Conservation (phyloP, 2,888 invertebrate genomes). For the Dasysyrphus albostriatus region DNA sequence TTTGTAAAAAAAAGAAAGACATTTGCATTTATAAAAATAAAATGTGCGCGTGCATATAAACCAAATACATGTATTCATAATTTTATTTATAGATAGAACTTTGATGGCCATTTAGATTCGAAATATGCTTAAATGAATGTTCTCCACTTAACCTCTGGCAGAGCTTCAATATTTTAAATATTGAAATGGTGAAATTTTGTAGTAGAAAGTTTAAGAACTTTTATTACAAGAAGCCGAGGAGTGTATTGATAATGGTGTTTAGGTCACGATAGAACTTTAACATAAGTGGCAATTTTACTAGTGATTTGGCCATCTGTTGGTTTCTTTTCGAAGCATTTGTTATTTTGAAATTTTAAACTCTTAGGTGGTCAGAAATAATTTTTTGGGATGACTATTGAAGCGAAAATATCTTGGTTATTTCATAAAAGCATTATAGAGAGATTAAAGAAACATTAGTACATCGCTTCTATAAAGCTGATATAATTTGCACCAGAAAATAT, state of each 20-base stretch:
- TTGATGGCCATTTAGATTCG: slow-evolving; percentile 30
- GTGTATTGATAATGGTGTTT: not conserved
- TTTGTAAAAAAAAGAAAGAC: slow-evolving; percentile 5
- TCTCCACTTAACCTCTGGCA: slow-evolving; percentile 21
- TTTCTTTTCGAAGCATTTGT: too few relatives aligned
- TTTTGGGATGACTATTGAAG: too few relatives aligned
- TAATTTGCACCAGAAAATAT: too few relatives aligned
- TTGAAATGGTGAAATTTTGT: not conserved
- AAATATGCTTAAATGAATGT: slow-evolving; percentile 9
- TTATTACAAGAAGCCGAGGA: not conserved
- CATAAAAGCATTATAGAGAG: too few relatives aligned
- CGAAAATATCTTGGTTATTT: too few relatives aligned
- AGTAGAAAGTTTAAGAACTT: slow-evolving; percentile 1
- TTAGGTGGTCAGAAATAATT: too few relatives aligned
- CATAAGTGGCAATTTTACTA: too few relatives aligned
- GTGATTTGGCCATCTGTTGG: too few relatives aligned
- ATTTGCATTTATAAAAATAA: slow-evolving; percentile 22
- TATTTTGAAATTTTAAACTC: too few relatives aligned
- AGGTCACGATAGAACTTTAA: not conserved
- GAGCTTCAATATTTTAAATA: not conserved
- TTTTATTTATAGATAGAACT: slow-evolving; percentile 35
- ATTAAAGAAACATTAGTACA: too few relatives aligned
- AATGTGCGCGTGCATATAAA: not conserved
- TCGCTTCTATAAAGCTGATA: too few relatives aligned
- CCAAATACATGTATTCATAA: not conserved